Base-by-base conservation (phyloP, 2,888 invertebrate genomes). In the Rosalia funebris region DNA sequence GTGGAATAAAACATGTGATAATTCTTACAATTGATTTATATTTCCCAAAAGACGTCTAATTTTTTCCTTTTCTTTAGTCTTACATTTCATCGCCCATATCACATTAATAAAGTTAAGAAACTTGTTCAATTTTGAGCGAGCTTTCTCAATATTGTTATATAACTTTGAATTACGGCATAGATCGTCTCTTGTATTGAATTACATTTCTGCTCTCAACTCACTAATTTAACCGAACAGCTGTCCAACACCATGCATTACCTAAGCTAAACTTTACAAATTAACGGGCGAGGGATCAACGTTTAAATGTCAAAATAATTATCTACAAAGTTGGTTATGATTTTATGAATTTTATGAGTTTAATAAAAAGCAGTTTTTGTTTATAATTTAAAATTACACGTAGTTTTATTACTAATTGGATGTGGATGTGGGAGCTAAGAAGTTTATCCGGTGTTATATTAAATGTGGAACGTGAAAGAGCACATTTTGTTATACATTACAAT, bases 101-200 rank as follows among this genome's bases (percentile, higher is more conserved):
- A 63, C 65, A 69, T 70, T 70, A 69, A 66, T 70, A 68, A 67
- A 70, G 69, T 70, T 70, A 58, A 64, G 65, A 45, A 67, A 70
- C 60, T 70, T 70, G 70, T 66, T 57, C 66, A 69, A 65, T 70
- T 65, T 63, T 48, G 60, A 55, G 57, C 52, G 54, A 63, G 61
- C 53, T 58, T 63, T 62, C 63, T 60, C 63, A 63, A 60, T 68
- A 68, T 65, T 68, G 68, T 68, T 64, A 64, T 60, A 50, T 61
- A 66, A 68, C 60, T 63, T 65, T 36, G 63, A 61, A 68, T 63
- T 63, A 59, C 56, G 50, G 50, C 59, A 57, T 41, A 55, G 62
- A 62, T 64, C 57, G 58, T 56, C 55, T 57, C 52, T 63, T 58
- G 64, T 67, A 67, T 67, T 61, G 62, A 62, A 66, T 68, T 68